Percentiles rank a stretch among this genome's conserved stretches.
These are phyloP conservation scores for Syrphus vitripennis DNA, from an alignment of 2,888 invertebrate species.

Conservation along the genomic window DNA sequence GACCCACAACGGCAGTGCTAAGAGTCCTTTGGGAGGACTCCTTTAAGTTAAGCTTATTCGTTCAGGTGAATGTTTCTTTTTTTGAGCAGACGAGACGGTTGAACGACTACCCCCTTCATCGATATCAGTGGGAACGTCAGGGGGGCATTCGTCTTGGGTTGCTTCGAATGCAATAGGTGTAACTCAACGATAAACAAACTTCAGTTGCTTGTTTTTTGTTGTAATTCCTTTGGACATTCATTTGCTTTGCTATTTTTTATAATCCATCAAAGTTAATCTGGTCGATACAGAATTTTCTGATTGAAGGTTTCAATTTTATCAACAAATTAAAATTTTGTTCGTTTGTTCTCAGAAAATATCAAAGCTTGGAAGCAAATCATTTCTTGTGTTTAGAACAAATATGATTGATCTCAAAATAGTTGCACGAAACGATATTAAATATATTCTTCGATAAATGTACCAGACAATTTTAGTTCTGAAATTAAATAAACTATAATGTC, in stretches of 20 bases:
- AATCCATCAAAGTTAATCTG: constrained; percentile 52
- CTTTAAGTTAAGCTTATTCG: constrained; percentile 22
- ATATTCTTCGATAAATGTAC: no score
- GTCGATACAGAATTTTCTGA: not conserved
- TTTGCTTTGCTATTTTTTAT: constrained; percentile 24
- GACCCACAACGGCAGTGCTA: not conserved
- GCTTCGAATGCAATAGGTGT: not conserved
- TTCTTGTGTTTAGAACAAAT: no score
- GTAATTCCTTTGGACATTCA: constrained; percentile 45
- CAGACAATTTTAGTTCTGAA: no score
- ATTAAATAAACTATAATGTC: no score
- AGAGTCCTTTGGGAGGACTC: constrained; percentile 2
- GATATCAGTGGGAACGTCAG: constrained; percentile 59
- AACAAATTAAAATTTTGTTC: not conserved
- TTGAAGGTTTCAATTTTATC: not conserved
- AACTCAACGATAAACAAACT: not conserved
- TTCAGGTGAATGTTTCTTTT: constrained; percentile 54
- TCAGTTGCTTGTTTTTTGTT: constrained; percentile 17
- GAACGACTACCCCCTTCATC: constrained; percentile 41
- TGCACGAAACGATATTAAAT: no score
- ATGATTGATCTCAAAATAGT: no score
- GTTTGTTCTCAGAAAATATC: no score
- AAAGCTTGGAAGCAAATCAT: no score
- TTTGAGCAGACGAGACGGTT: not conserved
- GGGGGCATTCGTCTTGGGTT: constrained; percentile 32